A percentile compares a stretch with the other conserved stretches of the same genome.
These are phyloP conservation scores for Globodera rostochiensis DNA, from an alignment of 1,140 invertebrate species.

Conservation along the genomic window DNA sequence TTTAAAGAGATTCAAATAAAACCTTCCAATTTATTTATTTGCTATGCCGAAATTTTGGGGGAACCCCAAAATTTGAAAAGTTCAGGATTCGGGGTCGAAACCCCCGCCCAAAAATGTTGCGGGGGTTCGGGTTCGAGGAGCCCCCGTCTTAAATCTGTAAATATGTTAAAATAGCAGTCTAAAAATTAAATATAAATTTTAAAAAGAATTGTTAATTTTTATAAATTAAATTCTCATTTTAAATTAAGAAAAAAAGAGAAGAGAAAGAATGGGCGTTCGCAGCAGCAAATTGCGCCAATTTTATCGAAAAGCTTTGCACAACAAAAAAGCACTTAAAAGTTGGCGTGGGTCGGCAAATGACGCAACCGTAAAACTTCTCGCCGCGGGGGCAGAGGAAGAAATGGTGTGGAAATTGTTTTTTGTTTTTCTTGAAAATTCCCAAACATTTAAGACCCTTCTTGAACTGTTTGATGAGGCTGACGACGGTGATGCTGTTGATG, in stretches of 20 bases:
- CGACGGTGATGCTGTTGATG: not conserved
- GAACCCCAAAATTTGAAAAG: too few relatives aligned
- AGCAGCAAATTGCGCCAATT: conserved; percentile 7
- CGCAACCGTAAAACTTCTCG: not conserved
- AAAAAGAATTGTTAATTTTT: too few relatives aligned
- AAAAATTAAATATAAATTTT: too few relatives aligned
- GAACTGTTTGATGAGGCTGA: not conserved
- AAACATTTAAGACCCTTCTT: not conserved
- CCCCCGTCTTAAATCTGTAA: too few relatives aligned
- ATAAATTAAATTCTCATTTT: not conserved
- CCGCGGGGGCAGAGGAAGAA: not conserved
- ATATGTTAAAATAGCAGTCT: too few relatives aligned
- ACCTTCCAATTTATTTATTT: not conserved
- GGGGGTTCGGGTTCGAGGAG: too few relatives aligned
- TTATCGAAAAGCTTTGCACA: not conserved
- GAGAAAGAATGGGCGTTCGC: not conserved
- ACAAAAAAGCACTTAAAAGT: not conserved
- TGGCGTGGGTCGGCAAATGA: not conserved
- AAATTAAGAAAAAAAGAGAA: not conserved
- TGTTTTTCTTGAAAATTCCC: not conserved
- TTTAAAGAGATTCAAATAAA: too few relatives aligned
- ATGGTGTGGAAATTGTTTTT: not conserved
- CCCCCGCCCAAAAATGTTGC: too few relatives aligned
- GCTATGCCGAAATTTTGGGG: too few relatives aligned
- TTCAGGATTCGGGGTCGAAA: too few relatives aligned